Conservation (phyloP, 2,888 invertebrate species). For the Ptycholaimellus sp. region DNA sequence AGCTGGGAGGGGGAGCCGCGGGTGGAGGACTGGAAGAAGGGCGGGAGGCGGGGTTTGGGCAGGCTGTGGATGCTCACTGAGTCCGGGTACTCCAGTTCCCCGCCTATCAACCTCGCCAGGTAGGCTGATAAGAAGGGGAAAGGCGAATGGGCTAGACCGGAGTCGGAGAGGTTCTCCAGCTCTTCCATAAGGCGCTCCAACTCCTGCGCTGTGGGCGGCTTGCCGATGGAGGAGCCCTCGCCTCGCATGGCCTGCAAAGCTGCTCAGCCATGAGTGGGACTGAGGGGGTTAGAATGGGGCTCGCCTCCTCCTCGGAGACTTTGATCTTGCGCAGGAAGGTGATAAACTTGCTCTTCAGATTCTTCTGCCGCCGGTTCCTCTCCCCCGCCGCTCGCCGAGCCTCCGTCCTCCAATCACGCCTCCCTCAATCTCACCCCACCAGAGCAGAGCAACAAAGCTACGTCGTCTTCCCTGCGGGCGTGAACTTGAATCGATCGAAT, state of each 20-base stretch:
- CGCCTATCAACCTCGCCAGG: not conserved
- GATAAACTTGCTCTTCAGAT: slow-evolving; percentile 86
- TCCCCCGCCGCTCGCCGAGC: too few species aligned
- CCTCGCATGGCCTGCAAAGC: not conserved
- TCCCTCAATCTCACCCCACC: too few species aligned
- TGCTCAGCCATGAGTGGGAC: not conserved
- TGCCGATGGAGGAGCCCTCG: slow-evolving; percentile 6
- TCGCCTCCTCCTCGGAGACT: slow-evolving; percentile 50
- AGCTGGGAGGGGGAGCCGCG: too few species aligned
- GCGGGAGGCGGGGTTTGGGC: slow-evolving; percentile 63
- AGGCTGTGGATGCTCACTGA: slow-evolving; percentile 71
- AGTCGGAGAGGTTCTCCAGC: slow-evolving; percentile 77
- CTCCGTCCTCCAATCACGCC: too few species aligned
- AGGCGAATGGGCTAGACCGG: too few species aligned
- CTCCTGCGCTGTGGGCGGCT: slow-evolving; percentile 15
- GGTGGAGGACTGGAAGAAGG: slow-evolving; percentile 5
- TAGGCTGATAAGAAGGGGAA: too few species aligned
- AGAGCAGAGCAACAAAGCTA: too few species aligned
- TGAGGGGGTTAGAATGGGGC: not conserved
- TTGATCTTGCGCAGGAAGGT: slow-evolving; percentile 75
- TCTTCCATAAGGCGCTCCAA: slow-evolving; percentile 44
- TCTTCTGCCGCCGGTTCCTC: slow-evolving; percentile 29
- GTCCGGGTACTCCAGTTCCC: not conserved
- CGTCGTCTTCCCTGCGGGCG: too few species aligned
- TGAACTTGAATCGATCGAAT: too few species aligned